A percentile compares a stretch with the other conserved stretches of the same genome.
These are phyloP conservation scores for Gambusia yucatana DNA, from an alignment of 2,797 vertebrate genomes.

Conservation along the genomic window DNA sequence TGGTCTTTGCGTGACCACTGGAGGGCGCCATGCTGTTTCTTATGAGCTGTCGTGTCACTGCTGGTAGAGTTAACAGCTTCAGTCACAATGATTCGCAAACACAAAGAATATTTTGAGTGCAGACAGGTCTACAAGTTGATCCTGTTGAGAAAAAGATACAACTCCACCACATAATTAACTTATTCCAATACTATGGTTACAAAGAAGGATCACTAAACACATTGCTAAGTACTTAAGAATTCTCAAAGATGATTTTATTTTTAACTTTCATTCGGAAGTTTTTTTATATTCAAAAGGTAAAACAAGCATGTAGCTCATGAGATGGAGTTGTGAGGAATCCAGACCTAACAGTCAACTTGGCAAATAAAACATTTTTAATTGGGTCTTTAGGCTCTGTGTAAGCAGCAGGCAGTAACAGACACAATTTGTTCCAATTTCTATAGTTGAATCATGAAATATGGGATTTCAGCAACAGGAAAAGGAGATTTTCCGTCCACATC, in stretches of 20 bases:
- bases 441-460: background rate
- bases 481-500: background rate
- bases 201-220: background rate
- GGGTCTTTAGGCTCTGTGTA: background rate
- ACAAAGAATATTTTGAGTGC: background rate
- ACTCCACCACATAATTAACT: background rate
- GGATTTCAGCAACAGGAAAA: background rate
- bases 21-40: constrained; percentile 40
- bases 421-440: background rate
- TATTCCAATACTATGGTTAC: background rate
- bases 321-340: background rate
- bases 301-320: background rate
- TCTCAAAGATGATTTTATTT: background rate
- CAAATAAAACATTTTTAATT: background rate
- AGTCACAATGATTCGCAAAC: background rate
- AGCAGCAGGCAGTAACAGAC: background rate
- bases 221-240: background rate
- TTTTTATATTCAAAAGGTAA: background rate
- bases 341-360: background rate
- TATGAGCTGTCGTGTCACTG: constrained; percentile 3
- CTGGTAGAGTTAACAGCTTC: background rate
- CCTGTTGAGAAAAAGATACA: background rate
- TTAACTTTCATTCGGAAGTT: background rate
- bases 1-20: background rate
- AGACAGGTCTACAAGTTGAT: background rate